Conservation (phyloP, 2,797 vertebrate genomes). For the Euphonia xanthogaster region DNA sequence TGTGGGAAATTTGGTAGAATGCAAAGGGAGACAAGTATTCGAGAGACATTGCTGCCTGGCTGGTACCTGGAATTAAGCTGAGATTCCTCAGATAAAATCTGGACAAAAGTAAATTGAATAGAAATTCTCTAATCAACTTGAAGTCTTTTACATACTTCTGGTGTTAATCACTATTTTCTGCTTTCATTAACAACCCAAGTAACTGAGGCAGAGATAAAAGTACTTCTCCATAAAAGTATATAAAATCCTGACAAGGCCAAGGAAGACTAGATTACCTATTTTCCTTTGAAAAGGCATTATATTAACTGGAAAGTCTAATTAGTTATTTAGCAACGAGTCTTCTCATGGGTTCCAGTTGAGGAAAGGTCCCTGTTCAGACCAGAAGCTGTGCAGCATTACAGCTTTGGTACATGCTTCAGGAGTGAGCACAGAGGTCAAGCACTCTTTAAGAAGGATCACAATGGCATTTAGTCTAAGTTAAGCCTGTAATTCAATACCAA, state of each 20-base stretch:
- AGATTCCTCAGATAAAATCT: background rate
- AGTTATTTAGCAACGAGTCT: background rate
- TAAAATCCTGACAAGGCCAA: background rate
- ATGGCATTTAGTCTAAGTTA: slow-evolving; percentile 36
- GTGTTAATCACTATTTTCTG: background rate
- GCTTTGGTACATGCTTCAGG: background rate
- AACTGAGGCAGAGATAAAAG: background rate
- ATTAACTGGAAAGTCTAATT: background rate
- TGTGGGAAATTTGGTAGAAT: background rate
- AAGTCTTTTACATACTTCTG: background rate
- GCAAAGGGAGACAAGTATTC: background rate
- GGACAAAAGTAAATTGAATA: background rate
- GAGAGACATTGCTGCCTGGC: background rate
- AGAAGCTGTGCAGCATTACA: background rate
- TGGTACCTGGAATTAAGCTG: background rate
- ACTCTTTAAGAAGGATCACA: slow-evolving; percentile 37
- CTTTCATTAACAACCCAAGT: background rate
- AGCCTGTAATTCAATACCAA: slow-evolving; percentile 54
- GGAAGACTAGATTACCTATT: background rate
- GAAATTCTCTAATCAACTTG: background rate
- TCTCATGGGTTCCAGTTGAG: background rate
- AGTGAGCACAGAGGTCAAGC: slow-evolving; percentile 3
- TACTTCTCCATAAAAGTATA: background rate
- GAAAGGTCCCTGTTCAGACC: background rate
- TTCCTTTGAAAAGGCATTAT: background rate